phyloP scores from a whole-genome alignment of 2,797 vertebrate species.

The Amazona ochrocephala region DNA sequence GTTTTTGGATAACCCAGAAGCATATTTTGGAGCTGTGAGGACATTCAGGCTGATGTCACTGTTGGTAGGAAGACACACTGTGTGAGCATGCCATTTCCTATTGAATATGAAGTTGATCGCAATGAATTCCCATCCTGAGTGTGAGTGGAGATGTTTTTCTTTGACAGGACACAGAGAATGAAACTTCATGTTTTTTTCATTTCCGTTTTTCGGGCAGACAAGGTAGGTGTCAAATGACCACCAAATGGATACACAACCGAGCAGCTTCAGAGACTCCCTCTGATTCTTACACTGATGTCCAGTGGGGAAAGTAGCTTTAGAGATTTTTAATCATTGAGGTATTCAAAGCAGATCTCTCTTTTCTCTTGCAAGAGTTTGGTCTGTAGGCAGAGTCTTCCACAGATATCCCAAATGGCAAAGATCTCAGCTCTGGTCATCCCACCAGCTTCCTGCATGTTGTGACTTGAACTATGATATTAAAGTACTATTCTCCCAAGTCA shows the following conservation, averaged over 20 bases:
- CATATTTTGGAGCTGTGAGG: neutral
- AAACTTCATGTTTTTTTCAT: neutral
- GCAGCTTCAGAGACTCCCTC: neutral
- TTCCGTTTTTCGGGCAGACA: neutral
- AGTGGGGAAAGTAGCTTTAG: neutral
- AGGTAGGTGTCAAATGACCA: rapidly evolving
- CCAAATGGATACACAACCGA: rapidly evolving
- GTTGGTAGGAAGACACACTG: neutral
- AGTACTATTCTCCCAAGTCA: neutral
- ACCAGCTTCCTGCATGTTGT: neutral
- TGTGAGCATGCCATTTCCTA: neutral
- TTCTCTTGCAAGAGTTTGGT: neutral
- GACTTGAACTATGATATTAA: rapidly evolving
- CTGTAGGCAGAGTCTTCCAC: neutral
- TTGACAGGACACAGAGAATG: neutral
- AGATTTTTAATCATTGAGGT: neutral
- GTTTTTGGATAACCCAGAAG: neutral
- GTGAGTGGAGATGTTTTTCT: neutral
- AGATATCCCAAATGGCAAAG: neutral
- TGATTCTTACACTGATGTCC: neutral
- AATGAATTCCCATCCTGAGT: neutral
- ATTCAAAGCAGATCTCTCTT: neutral
- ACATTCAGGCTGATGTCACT: neutral
- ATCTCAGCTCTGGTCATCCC: neutral
- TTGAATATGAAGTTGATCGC: neutral